Evolutionary conservation across 2,888 invertebrate species (phyloP).

Genomic region (Eupithecia subfuscata): DNA sequence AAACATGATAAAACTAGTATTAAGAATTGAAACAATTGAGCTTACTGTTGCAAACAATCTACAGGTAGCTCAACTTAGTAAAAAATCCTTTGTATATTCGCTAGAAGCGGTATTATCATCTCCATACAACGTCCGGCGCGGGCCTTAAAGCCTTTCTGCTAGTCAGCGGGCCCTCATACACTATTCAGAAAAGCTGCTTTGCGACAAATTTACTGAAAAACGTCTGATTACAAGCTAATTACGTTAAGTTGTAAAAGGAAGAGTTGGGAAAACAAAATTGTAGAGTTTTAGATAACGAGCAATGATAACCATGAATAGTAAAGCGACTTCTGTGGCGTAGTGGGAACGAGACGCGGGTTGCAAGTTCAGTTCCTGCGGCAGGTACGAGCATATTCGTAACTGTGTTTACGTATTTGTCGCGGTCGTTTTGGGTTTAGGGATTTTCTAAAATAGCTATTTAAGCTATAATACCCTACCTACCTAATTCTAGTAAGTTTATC

Average conservation of each 20-base stretch:
- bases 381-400: background rate
- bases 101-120: conserved; percentile 35
- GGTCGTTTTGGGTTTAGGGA: background rate
- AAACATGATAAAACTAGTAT: no score
- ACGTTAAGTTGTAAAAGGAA: conserved; percentile 17
- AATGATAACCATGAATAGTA: background rate
- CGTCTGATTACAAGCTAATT: conserved; percentile 32
- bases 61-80: no score
- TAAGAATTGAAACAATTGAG: no score
- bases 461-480: no score
- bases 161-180: conserved; percentile 48
- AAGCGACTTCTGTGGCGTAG: background rate
- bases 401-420: background rate
- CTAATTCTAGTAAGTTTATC: no score
- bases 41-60: no score
- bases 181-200: conserved; percentile 44
- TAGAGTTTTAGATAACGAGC: background rate
- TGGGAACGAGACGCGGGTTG: background rate
- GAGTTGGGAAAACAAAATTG: background rate
- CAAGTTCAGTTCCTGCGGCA: background rate
- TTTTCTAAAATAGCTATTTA: background rate
- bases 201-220: conserved; percentile 43
- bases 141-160: conserved; percentile 42
- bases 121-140: conserved; percentile 36
- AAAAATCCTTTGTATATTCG: background rate